Percentiles rank a stretch among this genome's conserved stretches.
Conservation (phyloP, 1,140 invertebrate genomes). For the Euglossa dilemma region DNA sequence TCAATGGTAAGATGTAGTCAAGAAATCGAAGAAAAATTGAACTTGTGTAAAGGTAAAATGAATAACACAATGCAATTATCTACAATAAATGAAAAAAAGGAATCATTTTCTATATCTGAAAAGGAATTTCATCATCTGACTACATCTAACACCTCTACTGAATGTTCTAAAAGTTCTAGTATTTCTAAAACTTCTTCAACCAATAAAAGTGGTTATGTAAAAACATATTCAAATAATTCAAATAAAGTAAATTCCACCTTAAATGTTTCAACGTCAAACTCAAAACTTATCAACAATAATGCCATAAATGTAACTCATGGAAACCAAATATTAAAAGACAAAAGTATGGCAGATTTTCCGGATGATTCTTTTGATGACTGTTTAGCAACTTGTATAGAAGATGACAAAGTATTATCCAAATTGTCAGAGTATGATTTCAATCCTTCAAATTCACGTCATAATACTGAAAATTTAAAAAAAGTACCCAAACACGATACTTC, state of each 20-base stretch:
- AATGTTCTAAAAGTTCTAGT: background rate
- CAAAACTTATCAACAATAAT: slow-evolving; percentile 34
- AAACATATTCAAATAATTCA: slow-evolving; percentile 50
- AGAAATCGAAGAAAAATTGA: slow-evolving; percentile 73
- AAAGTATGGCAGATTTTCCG: slow-evolving; percentile 33
- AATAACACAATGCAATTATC: background rate
- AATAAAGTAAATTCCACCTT: slow-evolving; percentile 16
- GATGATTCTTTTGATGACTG: slow-evolving; percentile 75
- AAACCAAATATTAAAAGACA: slow-evolving; percentile 15
- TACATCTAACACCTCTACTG: slow-evolving; percentile 1
- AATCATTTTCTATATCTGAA: background rate
- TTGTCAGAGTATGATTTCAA: slow-evolving; percentile 47
- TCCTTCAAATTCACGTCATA: background rate
- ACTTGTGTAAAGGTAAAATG: slow-evolving; percentile 23
- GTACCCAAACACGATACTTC: background rate
- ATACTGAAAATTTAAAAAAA: background rate
- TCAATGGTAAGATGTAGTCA: slow-evolving; percentile 75
- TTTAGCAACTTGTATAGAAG: slow-evolving; percentile 63
- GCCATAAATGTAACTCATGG: background rate
- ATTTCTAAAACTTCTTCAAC: slow-evolving; percentile 8
- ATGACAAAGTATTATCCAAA: slow-evolving; percentile 56
- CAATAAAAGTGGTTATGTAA: background rate
- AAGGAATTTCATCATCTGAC: background rate
- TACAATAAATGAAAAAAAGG: background rate
- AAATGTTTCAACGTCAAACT: background rate